phyloP scores from a whole-genome alignment of 2,113 vertebrate species.

The Calonectris borealis region DNA sequence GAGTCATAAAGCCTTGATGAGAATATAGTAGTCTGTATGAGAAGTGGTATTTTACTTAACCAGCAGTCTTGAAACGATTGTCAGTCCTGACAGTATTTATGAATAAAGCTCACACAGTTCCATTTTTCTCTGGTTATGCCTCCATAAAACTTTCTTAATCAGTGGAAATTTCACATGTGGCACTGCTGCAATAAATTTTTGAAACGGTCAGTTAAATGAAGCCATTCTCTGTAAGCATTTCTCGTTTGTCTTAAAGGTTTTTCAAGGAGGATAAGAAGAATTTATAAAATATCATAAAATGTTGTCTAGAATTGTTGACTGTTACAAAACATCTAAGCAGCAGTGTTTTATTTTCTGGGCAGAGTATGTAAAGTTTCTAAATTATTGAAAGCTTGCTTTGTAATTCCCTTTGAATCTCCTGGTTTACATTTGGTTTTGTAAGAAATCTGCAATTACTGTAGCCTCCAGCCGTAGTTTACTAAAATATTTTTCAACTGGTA shows the following conservation, averaged over 20 bases:
- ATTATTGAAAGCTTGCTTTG: not conserved
- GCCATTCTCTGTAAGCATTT: not conserved
- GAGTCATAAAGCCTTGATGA: not conserved
- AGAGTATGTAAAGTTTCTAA: not conserved
- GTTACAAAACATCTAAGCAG: not conserved
- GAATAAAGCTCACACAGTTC: not conserved
- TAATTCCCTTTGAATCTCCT: not conserved
- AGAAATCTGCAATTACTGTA: not conserved
- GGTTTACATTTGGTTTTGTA: not conserved
- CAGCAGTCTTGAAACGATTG: constrained; percentile 22
- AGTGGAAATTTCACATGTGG: constrained; percentile 10
- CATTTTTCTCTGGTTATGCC: constrained; percentile 34
- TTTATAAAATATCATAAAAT: not conserved
- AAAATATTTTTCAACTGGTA: not conserved
- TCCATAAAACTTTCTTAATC: constrained; percentile 43
- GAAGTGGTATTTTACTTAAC: constrained; percentile 52
- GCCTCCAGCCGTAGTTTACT: not conserved
- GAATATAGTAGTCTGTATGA: not conserved
- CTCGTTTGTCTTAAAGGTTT: not conserved
- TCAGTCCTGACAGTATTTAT: constrained; percentile 29
- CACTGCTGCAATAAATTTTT: not conserved
- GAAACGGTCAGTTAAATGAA: not conserved
- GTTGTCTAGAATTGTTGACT: not conserved
- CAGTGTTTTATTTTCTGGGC: not conserved
- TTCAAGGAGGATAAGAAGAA: not conserved